Base-by-base conservation (phyloP, 2,888 invertebrate genomes). In the Melieria picta region DNA sequence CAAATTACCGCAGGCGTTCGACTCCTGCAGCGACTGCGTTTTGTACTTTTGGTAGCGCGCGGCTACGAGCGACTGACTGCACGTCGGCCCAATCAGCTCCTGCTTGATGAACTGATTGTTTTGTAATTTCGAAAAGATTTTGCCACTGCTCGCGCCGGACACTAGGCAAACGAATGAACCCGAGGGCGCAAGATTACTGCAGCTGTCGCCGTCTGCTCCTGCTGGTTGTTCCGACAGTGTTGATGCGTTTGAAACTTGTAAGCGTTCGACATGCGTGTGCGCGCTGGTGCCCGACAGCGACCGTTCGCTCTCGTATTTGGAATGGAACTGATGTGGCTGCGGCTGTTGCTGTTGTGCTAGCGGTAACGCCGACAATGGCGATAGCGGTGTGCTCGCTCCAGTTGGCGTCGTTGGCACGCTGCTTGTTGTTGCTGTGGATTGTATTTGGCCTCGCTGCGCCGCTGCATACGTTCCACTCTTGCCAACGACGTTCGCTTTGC, bases 241-340 rank as follows among this genome's bases (percentile, higher is more conserved):
- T 65, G 50, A 56, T 46, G 56, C n/a, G 56, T 65, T 56, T 65
- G 65, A 52, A 56, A 50, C 56, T 56, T 65, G n/a, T 58, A 58
- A 58, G 11, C 58, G 58, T 30, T 43, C 42, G n/a, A 11, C 16
- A 55, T 46, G 56, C 46, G 16, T 56, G 65, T 56, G 55, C 45
- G 16, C 66, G 66, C 47, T 61, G 67, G 45, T 45, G 50, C 48
- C 60, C 50, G 5, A 52, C 60, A 48, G 67, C 67, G 77, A 80
- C 80, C 80, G 82, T 71, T 82, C 85, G 80, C 79, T 81, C 80
- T 84, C 86, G 84, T 82, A 82, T 80, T 82, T 85, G 82, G 82
- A 82, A 82, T 83, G 79, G 79, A 82, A 86, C 81, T 85, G 86
- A 83, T 80, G 81, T 75, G 46, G 66, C 50, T 58, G 68, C 48